Evolutionary conservation across 2,888 invertebrate genomes (phyloP), one percentile per base, ranked within the genome.

Genomic region (Mermis nigrescens): DNA sequence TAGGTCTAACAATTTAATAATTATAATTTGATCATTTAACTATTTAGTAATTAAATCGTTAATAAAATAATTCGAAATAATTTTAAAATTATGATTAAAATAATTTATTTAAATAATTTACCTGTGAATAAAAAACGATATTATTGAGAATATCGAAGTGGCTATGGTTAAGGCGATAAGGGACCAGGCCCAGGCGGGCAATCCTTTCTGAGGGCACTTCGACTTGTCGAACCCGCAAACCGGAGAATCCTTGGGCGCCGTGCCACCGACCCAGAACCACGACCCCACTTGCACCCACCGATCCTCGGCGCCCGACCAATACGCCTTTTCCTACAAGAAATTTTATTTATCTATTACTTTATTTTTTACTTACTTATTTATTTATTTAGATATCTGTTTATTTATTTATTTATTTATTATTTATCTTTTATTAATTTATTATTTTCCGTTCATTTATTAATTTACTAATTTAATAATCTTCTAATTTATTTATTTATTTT

Each of bases 171-270:
- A 79, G 0, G 87, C 82, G 58, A 87, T 83, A 64, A 86, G 86
- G 46, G 87, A 79, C 64, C 88, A 86, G 4, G 84, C 86, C 75
- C 87, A 88, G 46, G 84, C 84, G 0, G 88, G 86, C 56, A 86
- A 77, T 60, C 57, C 59, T 59, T 59, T 58, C 59, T 59, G 26
- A 2, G 87, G 87, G 74, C 94, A 94, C 60, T 85, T 79, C 0
- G 87, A 83, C 51, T 84, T 83, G 72, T 94, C 91, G 72, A 85
- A 94, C 45, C 94, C 94, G 74, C 95, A 95, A 61, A 79, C 78
- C 0, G 95, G 95, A 1, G 83, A 84, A 75, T 95, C 94, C 0
- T 82, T 82, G 0, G 88, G 88, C 0, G 81, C 80, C 28, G 65
- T 62, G 60, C 63, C 0, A 74, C 73, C 52, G 84, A 77, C 2